Evolutionary conservation across 2,113 vertebrate genomes (phyloP).

Genomic region (Naja naja): DNA sequence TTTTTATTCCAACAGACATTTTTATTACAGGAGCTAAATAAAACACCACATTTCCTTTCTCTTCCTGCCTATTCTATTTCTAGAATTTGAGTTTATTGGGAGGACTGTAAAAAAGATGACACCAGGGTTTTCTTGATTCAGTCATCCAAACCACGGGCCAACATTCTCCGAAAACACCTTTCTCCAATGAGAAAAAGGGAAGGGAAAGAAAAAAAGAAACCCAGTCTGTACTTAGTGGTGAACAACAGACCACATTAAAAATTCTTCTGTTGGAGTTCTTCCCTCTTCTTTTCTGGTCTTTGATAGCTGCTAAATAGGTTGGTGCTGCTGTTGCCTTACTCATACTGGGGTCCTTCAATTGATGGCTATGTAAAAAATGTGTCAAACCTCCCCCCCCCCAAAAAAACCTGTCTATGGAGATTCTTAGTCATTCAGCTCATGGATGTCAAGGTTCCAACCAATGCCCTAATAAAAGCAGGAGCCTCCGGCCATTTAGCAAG

Average conservation of each 20-base stretch:
- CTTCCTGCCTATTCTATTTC: not conserved
- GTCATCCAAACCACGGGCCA: not conserved
- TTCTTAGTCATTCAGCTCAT: too few species aligned
- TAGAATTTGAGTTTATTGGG: slow-evolving; percentile 48
- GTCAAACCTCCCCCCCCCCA: not conserved
- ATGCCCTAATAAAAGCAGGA: too few species aligned
- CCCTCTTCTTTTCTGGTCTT: not conserved
- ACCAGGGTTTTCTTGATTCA: slow-evolving; percentile 16
- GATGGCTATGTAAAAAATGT: not conserved
- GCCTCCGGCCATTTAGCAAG: too few species aligned
- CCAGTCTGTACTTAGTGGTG: too few species aligned
- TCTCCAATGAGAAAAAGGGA: not conserved
- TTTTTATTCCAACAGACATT: slow-evolving; percentile 70
- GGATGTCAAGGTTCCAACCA: too few species aligned
- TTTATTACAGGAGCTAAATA: slow-evolving; percentile 64
- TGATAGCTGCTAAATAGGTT: not conserved
- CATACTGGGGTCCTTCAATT: not conserved
- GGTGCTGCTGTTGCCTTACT: not conserved
- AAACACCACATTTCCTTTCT: slow-evolving; percentile 40
- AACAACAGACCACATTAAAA: not conserved
- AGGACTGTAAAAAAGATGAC: slow-evolving; percentile 35
- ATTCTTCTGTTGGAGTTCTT: not conserved
- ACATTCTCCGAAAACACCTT: not conserved
- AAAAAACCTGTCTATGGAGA: not conserved
- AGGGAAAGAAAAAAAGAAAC: accelerated